Evolutionary conservation across 2,797 vertebrate genomes (phyloP).

Genomic region (Fringilla coelebs): DNA sequence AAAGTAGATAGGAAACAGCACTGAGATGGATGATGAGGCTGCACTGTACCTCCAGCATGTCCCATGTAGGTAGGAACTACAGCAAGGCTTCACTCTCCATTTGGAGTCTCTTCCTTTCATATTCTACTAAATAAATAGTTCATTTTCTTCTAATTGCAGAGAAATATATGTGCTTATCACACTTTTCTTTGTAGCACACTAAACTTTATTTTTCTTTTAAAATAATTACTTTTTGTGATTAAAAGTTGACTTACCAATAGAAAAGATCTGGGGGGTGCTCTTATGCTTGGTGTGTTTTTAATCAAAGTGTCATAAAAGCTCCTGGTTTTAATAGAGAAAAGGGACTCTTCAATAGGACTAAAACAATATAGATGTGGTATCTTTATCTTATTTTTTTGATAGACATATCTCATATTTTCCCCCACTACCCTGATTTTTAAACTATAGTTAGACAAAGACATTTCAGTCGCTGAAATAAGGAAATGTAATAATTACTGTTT

Average conservation of each 20-base stretch:
- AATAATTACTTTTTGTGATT: not conserved
- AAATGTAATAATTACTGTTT: not conserved
- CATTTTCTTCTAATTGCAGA: not conserved
- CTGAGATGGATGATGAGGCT: fast-evolving
- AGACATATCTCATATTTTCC: not conserved
- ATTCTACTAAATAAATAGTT: not conserved
- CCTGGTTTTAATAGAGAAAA: not conserved
- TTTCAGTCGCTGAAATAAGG: not conserved
- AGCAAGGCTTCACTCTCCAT: not conserved
- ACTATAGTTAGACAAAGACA: not conserved
- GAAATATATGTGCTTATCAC: not conserved
- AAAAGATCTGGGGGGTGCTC: not conserved
- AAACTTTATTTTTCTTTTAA: not conserved
- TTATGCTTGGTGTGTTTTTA: not conserved
- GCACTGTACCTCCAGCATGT: not conserved
- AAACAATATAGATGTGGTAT: not conserved
- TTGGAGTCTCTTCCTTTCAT: not conserved
- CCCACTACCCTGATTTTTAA: not conserved
- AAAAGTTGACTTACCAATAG: not conserved
- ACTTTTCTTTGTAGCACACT: not conserved
- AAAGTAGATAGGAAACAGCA: not conserved
- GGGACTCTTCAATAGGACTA: not conserved
- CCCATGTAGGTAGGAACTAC: not conserved
- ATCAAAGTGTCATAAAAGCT: not conserved
- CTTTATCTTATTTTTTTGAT: not conserved